phyloP scores from a whole-genome alignment of 2,797 vertebrate species.

The Argya squamiceps region DNA sequence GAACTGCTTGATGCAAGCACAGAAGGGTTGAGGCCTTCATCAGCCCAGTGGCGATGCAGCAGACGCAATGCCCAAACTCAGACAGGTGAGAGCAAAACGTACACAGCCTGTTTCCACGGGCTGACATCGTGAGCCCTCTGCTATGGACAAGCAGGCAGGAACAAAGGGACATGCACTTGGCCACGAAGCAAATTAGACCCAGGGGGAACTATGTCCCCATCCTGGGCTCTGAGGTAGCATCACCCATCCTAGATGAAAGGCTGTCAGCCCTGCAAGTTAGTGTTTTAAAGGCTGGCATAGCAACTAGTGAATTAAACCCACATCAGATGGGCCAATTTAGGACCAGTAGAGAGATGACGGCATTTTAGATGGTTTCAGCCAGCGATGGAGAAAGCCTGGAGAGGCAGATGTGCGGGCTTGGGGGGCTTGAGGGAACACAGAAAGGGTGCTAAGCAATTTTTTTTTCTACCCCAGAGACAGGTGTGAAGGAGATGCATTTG shows the following conservation, averaged over 20 bases:
- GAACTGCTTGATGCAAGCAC: background rate
- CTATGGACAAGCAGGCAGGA: background rate
- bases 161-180: background rate
- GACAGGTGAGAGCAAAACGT: background rate
- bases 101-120: background rate
- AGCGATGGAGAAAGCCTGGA: background rate
- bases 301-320: constrained; percentile 45
- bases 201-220: background rate
- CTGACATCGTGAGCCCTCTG: background rate
- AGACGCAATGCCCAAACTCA: fast-evolving
- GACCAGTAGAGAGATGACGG: constrained; percentile 14
- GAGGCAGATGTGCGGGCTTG: background rate
- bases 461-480: background rate
- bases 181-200: background rate
- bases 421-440: background rate
- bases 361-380: constrained; percentile 42
- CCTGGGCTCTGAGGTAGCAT: background rate
- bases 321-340: constrained; percentile 19
- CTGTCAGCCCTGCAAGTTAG: background rate
- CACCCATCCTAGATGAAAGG: background rate
- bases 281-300: background rate
- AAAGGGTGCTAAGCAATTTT: background rate
- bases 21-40: background rate
- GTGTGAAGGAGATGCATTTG: background rate
- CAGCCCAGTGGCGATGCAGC: background rate